Evolutionary conservation across 2,888 invertebrate species (phyloP).

Genomic region (Plagodis dolabraria): DNA sequence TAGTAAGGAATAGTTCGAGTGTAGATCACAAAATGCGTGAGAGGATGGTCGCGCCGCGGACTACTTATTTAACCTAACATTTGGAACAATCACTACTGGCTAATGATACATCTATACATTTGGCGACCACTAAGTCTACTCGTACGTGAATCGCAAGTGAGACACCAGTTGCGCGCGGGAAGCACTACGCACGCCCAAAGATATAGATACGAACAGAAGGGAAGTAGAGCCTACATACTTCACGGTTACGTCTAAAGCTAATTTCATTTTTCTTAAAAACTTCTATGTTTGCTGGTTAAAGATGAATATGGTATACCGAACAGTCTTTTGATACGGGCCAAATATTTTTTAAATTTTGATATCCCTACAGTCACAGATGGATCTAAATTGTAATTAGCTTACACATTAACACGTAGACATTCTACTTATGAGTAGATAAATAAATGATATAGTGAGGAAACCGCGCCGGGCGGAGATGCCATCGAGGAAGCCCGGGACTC

Average conservation of each 20-base stretch:
- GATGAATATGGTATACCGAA: slow-evolving; percentile 86
- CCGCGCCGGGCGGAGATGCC: slow-evolving; percentile 18
- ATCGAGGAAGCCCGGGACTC: background rate
- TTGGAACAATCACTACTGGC: slow-evolving; percentile 83
- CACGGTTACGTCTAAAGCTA: slow-evolving; percentile 69
- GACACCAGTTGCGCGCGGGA: slow-evolving; percentile 19
- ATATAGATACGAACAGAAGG: slow-evolving; percentile 70
- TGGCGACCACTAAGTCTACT: slow-evolving; percentile 81
- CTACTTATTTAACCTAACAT: slow-evolving; percentile 80
- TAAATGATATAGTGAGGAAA: slow-evolving; percentile 27
- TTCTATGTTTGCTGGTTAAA: slow-evolving; percentile 69
- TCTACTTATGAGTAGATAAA: slow-evolving; percentile 57
- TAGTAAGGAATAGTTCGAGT: background rate
- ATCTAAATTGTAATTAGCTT: slow-evolving; percentile 72
- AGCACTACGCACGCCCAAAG: slow-evolving; percentile 36
- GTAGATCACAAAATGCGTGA: slow-evolving; percentile 2
- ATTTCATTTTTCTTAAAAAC: slow-evolving; percentile 62
- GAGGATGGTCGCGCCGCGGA: slow-evolving; percentile 61
- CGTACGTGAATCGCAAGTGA: slow-evolving; percentile 64
- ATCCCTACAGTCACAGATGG: slow-evolving; percentile 76
- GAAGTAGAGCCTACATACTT: slow-evolving; percentile 47
- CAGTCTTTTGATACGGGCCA: slow-evolving; percentile 89
- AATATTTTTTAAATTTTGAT: slow-evolving; percentile 83
- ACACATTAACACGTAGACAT: slow-evolving; percentile 56
- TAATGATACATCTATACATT: slow-evolving; percentile 83